These are phyloP conservation scores for Prionace glauca DNA, from an alignment of 2,797 vertebrate species.

Conservation along the genomic window DNA sequence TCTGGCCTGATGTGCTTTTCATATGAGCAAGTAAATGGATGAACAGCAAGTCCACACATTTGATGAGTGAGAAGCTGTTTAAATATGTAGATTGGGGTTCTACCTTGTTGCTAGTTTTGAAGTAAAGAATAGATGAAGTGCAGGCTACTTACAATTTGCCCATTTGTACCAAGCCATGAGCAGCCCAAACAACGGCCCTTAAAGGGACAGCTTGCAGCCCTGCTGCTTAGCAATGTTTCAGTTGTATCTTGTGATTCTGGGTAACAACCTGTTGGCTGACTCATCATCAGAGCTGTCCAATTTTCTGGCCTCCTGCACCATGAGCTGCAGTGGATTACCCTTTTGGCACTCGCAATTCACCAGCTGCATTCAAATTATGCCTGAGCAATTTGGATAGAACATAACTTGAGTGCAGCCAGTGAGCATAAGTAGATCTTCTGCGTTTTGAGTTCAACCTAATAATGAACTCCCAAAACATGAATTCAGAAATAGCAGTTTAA, in stretches of 20 bases:
- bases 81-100: background rate
- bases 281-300: background rate
- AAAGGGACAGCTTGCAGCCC: background rate
- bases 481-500: background rate
- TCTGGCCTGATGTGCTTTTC: background rate
- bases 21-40: background rate
- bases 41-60: background rate
- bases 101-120: background rate
- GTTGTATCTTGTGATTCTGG: background rate
- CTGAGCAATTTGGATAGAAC: background rate
- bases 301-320: background rate
- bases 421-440: background rate
- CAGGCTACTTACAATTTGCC: background rate
- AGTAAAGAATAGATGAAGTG: background rate
- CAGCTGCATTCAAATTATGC: background rate
- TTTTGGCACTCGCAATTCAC: background rate
- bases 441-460: background rate
- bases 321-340: background rate
- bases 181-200: background rate
- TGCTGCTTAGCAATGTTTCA: background rate
- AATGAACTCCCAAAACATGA: background rate
- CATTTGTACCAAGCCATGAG: background rate
- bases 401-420: background rate
- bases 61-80: background rate
- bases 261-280: background rate